Evolutionary conservation across 2,888 invertebrate species (phyloP), one percentile per base, ranked within the genome.

Genomic region (Ormia ochracea): DNA sequence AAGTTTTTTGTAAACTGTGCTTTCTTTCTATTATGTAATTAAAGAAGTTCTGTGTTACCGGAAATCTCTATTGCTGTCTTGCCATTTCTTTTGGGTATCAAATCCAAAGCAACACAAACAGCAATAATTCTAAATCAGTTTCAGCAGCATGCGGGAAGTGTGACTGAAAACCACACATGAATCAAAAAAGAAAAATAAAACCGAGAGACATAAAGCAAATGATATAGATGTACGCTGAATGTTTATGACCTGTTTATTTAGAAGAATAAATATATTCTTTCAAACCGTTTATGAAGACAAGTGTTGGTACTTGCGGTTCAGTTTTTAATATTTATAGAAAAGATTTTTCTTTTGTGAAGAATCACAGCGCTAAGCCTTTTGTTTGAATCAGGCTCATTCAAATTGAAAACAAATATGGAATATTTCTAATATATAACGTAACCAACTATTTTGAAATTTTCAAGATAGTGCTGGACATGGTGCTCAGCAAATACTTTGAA

Each of bases 31-130:
- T 38, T 70, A 56, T 48, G 74, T 74, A 74, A 66, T 74, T 52
- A 19, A 26, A 73, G 63, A 56, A 61, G 38, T 12, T 59, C 10
- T 38, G 50, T 33, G 14, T 21, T 38, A 50, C 48, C 76, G 76
- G 76, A 76, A 76, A 76, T 76, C 36, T 75, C 59, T 61, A 61
- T 59, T 75, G 45, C 68, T 54, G 54, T 28, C 33, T 26, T 14
- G 36, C 19, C 38, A 56, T 31, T 61, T 52, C 52, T 31, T 43
- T 52, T 43, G 4, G 58, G 23, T 58, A 50, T 66, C n/a, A 69
- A 61, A 69, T 63, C 63, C 6, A 21, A 48, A 38, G 9, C 59
- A 21, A 43, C 31, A 68, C 31, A 59, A 68, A 75, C 6, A 43
- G 41, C 17, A 43, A 61, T 52, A 54, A 48, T 74, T 74, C 38